Evolutionary conservation across 2,797 vertebrate species (phyloP).

Genomic region (Phoeniculus purpureus): DNA sequence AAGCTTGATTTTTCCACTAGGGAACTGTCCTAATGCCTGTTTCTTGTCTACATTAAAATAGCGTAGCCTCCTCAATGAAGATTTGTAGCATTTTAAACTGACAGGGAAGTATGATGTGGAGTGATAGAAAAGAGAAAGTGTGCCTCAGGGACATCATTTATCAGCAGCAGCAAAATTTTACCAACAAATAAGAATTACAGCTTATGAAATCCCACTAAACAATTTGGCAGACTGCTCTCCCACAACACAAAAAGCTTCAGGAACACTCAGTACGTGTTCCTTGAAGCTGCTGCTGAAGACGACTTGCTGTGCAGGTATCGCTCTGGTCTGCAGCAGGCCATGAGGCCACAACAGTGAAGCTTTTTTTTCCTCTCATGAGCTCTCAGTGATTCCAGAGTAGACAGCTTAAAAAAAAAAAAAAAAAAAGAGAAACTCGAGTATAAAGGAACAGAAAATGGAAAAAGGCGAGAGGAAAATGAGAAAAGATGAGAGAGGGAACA

Average conservation of each 20-base stretch:
- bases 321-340: neutral
- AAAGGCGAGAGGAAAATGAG: neutral
- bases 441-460: neutral
- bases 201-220: neutral
- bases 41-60: neutral
- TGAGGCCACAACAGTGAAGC: neutral
- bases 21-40: neutral
- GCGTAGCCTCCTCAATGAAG: neutral
- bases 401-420: neutral
- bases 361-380: neutral
- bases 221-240: neutral
- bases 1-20: neutral
- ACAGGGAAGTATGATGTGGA: neutral
- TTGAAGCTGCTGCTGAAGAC: neutral
- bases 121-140: neutral
- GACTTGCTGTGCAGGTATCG: neutral
- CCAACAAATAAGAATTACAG: neutral
- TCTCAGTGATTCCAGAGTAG: neutral
- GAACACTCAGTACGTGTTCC: neutral
- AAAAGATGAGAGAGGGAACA: neutral
- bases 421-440: neutral
- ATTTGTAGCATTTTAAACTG: neutral
- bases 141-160: neutral
- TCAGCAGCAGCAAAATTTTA: neutral
- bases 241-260: neutral